Evolutionary conservation across 1,140 invertebrate genomes (phyloP), one percentile per base, ranked within the genome.

Genomic region (Atopsyche davidsoni): DNA sequence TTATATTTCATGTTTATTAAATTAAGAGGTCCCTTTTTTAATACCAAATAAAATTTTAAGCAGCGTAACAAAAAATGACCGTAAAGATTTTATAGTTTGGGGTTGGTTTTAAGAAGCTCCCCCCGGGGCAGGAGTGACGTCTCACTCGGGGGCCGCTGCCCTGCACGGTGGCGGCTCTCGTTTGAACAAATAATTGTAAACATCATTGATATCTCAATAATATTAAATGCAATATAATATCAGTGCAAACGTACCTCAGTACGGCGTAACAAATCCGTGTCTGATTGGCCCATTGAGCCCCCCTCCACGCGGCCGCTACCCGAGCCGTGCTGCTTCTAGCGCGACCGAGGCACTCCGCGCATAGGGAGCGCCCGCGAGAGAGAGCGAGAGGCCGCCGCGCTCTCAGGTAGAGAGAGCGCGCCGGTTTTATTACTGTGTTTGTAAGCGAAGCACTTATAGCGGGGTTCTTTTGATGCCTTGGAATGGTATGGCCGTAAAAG

Each of bases 331-430:
- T n/a, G 21, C 28, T 49, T 46, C 36, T 46, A 54, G 45, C 24
- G 34, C 31, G 21, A 41, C 21, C 4, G 35, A 45, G 17, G 65
- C 67, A 70, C 65, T 69, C 66, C 65, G 62, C 62, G 61, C 59
- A 60, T 40, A 59, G 63, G 60, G 38, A 68, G 64, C 65, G 66
- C 64, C 66, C 64, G 65, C 65, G 64, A 60, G 67, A 46, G 35
- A 58, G 64, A 72, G 22, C 61, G 64, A 64, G 70, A 71, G 49
- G 40, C 44, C 60, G 41, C 59, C 62, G 57, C 24, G 57, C 49
- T 32, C 55, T 45, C 32, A 43, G 24, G 16, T 34, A 35, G n/a
- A n/a, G n/a, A n/a, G n/a, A n/a, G n/a, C n/a, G n/a, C 23, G 35
- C 36, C 32, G 35, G 22, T 53, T 57, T 57, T 57, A 57, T 57